Percentiles rank a stretch among this genome's conserved stretches.
phyloP scores from a whole-genome alignment of 2,888 invertebrate genomes.

The Nemurella pictetii region DNA sequence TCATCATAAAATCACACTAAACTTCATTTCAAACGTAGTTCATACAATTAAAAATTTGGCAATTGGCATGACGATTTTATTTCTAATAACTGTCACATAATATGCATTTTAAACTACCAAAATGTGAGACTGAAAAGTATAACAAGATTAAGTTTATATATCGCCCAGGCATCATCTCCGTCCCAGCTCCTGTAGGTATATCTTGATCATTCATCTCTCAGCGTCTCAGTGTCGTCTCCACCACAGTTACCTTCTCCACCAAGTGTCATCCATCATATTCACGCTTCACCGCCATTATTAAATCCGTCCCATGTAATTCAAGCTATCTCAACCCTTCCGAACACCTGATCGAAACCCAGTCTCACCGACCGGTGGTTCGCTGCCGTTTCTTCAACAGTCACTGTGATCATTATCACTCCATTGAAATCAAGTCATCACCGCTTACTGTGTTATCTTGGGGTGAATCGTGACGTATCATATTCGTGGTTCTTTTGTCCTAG shows the following conservation, averaged over 20 bases:
- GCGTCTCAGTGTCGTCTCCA: too few species aligned
- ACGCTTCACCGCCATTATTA: neutral
- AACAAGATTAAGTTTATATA: too few species aligned
- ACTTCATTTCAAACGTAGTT: too few species aligned
- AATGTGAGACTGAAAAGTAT: too few species aligned
- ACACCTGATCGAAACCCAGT: neutral
- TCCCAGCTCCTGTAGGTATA: neutral
- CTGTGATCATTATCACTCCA: neutral
- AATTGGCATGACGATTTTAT: too few species aligned
- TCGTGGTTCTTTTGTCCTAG: neutral
- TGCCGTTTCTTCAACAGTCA: neutral
- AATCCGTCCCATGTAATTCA: neutral
- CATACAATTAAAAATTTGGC: too few species aligned
- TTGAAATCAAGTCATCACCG: neutral
- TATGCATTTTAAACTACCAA: too few species aligned
- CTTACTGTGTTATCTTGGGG: neutral
- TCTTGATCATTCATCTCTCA: neutral
- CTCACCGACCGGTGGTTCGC: neutral
- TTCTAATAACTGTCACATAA: too few species aligned
- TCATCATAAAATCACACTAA: too few species aligned
- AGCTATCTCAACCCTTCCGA: neutral
- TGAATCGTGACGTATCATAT: neutral
- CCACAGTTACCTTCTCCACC: neutral
- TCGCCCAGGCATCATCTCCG: too few species aligned
- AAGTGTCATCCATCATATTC: neutral